Conservation (phyloP, 1,140 invertebrate genomes). For the Platorchestia sp. region DNA sequence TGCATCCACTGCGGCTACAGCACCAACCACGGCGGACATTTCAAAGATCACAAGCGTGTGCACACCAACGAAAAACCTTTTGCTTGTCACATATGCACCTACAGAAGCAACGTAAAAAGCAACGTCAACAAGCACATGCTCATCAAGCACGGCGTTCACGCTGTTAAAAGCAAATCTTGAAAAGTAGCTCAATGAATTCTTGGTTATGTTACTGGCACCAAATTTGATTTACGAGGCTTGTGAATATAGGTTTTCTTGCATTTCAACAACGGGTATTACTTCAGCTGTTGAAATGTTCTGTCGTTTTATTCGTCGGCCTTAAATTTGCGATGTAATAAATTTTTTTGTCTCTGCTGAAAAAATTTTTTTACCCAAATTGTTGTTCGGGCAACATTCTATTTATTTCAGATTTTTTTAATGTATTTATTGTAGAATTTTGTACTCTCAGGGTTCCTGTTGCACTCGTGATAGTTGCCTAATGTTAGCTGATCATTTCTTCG, state of each 20-base stretch:
- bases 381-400: not conserved
- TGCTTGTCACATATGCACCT: slow-evolving; percentile 50
- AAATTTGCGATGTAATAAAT: not conserved
- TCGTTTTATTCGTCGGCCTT: not conserved
- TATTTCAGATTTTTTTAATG: no score
- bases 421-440: not conserved
- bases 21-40: slow-evolving; percentile 47
- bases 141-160: slow-evolving; percentile 37
- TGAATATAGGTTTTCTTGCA: not conserved
- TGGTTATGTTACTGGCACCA: not conserved
- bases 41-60: slow-evolving; percentile 51
- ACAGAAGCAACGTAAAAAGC: slow-evolving; percentile 44
- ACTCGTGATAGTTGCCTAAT: not conserved
- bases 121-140: slow-evolving; percentile 52
- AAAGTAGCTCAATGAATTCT: not conserved
- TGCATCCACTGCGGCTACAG: slow-evolving; percentile 20
- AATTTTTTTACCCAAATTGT: not conserved
- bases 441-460: not conserved
- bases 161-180: slow-evolving; percentile 29
- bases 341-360: not conserved
- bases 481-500: not conserved
- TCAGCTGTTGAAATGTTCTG: not conserved
- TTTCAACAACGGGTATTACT: not conserved
- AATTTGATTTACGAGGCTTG: not conserved
- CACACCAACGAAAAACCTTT: slow-evolving; percentile 58